Evolutionary conservation across 1,140 invertebrate genomes (phyloP).

Genomic region (Neomicropteryx cornuta): DNA sequence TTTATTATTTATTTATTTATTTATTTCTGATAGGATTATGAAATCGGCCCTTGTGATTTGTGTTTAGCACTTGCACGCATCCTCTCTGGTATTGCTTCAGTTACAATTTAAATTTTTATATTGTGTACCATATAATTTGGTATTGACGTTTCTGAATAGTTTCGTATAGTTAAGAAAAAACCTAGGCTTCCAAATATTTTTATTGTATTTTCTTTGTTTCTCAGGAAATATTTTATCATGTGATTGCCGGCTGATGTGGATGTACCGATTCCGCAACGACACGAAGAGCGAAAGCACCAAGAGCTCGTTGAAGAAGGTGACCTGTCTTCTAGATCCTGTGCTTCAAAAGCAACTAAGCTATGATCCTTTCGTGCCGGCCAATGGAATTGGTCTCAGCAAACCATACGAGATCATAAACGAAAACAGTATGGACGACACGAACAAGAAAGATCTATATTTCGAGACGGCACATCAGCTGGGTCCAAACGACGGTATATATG

Average conservation of each 20-base stretch:
- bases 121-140: not conserved
- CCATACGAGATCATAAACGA: too few relatives aligned
- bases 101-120: not conserved
- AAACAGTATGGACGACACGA: too few relatives aligned
- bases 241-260: conserved; percentile 68
- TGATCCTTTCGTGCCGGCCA: too few relatives aligned
- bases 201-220: conserved; percentile 19
- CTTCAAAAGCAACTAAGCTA: too few relatives aligned
- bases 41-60: too few relatives aligned
- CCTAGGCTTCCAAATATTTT: not conserved
- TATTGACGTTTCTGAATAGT: not conserved
- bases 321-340: conserved; percentile 41
- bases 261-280: conserved; percentile 60
- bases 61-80: too few relatives aligned
- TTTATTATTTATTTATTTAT: too few relatives aligned
- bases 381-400: too few relatives aligned
- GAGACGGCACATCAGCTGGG: too few relatives aligned
- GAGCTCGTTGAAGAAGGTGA: conserved; percentile 51
- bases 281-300: conserved; percentile 56
- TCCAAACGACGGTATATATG: too few relatives aligned
- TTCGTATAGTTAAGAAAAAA: not conserved
- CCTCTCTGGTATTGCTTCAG: not conserved
- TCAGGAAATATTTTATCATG: conserved; percentile 68
- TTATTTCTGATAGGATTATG: too few relatives aligned
- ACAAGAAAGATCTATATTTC: too few relatives aligned